These are phyloP conservation scores for Drosophila equinoxialis DNA, from an alignment of 1,140 invertebrate species.

Conservation along the genomic window DNA sequence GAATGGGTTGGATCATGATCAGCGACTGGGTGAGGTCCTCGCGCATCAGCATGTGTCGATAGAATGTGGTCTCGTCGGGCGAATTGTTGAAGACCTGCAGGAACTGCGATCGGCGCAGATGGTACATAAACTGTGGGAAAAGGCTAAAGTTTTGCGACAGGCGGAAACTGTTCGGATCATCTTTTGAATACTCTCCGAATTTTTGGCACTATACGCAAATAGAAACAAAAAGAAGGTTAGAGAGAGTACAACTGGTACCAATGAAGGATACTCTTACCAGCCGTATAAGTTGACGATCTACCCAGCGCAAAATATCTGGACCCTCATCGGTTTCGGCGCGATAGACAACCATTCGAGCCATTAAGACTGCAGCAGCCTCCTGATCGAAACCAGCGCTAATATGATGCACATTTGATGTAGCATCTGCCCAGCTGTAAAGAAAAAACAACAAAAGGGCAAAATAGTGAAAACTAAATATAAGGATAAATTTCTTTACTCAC, in stretches of 20 bases:
- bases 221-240: background rate
- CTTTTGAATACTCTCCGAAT: slow-evolving; percentile 99
- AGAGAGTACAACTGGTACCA: slow-evolving; percentile 7
- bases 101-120: slow-evolving; percentile 98
- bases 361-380: slow-evolving; percentile 97
- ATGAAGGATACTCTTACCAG: slow-evolving; percentile 87
- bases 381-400: slow-evolving; percentile 98
- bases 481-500: slow-evolving; percentile 84
- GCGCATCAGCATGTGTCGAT: slow-evolving; percentile 97
- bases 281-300: slow-evolving; percentile 98
- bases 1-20: slow-evolving; percentile 99
- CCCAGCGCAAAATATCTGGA: slow-evolving; percentile 98
- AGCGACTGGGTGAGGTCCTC: slow-evolving; percentile 98
- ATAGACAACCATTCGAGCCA: slow-evolving; percentile 98
- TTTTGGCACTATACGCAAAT: slow-evolving; percentile 93
- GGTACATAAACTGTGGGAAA: slow-evolving; percentile 99
- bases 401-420: slow-evolving; percentile 90
- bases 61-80: slow-evolving; percentile 99
- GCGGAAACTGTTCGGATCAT: slow-evolving; percentile 98
- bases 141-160: slow-evolving; percentile 98
- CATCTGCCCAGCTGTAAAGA: slow-evolving; percentile 90
- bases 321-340: slow-evolving; percentile 97
- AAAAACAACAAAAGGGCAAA: background rate
- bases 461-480: background rate
- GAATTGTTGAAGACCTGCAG: slow-evolving; percentile 99